Base-by-base conservation (phyloP, 2,113 vertebrate species). In the Nettapus auritus region DNA sequence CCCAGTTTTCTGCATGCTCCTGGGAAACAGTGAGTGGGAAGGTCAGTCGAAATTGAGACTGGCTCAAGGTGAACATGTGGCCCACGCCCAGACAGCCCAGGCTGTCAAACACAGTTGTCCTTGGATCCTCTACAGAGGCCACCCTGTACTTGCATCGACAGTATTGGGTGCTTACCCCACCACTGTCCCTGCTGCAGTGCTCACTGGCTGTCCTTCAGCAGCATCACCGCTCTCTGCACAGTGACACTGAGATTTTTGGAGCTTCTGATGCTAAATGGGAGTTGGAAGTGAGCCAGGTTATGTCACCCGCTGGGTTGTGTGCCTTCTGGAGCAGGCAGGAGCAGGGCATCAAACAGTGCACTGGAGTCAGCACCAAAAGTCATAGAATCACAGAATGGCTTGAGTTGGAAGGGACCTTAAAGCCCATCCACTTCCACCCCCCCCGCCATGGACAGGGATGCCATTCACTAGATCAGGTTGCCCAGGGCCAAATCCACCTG, bases 171-270 rank as follows among this genome's bases (percentile, higher is more conserved):
- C 85, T 94, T 80, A 90, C 74, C 86, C 89, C 80, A 40, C n/a
- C 4, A 1, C 52, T 0, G 3, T 75, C 77, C 77, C 66, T 81
- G 64, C 80, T 94, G 90, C 83, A 75, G 60, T 29, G n/a, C 86
- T 92, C 64, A 11, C n/a, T 31, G 53, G 17, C 66, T 68, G 83
- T 63, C 77, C 95, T 92, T 93, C 83, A 84, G 52, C 73, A 53
- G 83, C 69, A 60, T 8, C 2, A 0, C 62, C 73, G 50, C 38
- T 20, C 89, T 55, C 50, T 66, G 71, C 73, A 74, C 83, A 7
- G 69, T 75, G 80, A 86, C 56, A 46, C 56, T 34, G 80, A 93
- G 90, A 92, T 87, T 93, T 94, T 75, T 71, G 29, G 83, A 93
- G 57, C 13, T 75, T 92, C 75, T 82, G 69, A 38, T 82, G 93